Percentiles rank a stretch among this genome's conserved stretches.
Conservation (phyloP, 2,797 vertebrate species). For the Channa striata region DNA sequence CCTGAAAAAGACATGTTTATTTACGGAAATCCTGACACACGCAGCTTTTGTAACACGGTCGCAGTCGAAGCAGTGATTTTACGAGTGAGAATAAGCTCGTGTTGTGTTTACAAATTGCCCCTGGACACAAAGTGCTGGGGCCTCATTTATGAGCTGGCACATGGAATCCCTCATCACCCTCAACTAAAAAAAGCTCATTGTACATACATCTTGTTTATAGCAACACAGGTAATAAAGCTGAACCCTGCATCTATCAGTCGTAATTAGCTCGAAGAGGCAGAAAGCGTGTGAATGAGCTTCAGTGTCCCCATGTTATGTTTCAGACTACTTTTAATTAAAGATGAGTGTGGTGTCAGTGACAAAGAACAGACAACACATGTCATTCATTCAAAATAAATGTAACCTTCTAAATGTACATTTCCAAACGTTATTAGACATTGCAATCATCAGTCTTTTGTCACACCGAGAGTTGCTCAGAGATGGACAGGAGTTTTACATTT, state of each 20-base stretch:
- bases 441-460: constrained; percentile 11
- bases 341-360: constrained; percentile 27
- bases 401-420: too few species aligned
- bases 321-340: constrained; percentile 61
- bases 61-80: constrained; percentile 52
- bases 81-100: constrained; percentile 61
- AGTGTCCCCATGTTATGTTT: constrained; percentile 37
- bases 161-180: constrained; percentile 56
- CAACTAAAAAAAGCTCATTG: constrained; percentile 62
- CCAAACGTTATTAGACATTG: background rate
- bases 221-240: constrained; percentile 69
- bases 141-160: constrained; percentile 77
- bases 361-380: constrained; percentile 15
- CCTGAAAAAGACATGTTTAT: constrained; percentile 1
- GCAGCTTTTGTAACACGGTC: constrained; percentile 43
- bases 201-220: constrained; percentile 68
- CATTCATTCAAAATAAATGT: too few species aligned
- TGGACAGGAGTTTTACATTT: too few species aligned
- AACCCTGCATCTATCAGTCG: constrained; percentile 58
- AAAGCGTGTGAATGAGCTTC: constrained; percentile 60
- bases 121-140: constrained; percentile 57
- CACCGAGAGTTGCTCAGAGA: too few species aligned
- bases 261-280: constrained; percentile 56
- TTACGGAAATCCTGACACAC: constrained; percentile 25
- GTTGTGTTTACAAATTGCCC: constrained; percentile 72